phyloP scores from a whole-genome alignment of 2,797 vertebrate genomes.

The Diceros bicornis region DNA sequence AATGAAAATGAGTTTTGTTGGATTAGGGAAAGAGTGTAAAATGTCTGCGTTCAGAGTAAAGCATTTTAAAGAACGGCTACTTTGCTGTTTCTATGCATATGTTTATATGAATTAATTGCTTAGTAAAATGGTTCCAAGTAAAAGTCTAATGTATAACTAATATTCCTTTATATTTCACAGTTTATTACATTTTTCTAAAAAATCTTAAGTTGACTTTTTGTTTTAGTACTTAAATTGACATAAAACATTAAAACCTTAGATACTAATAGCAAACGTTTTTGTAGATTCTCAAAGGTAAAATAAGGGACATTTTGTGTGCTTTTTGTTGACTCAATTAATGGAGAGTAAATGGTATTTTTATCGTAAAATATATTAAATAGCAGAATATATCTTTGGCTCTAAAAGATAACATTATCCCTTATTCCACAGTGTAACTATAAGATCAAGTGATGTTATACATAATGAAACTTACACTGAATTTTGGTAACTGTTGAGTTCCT shows the following conservation, averaged over 20 bases:
- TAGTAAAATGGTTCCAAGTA: neutral
- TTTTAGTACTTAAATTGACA: neutral
- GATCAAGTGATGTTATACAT: neutral
- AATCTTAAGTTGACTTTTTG: neutral
- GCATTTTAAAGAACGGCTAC: neutral
- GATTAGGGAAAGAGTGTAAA: neutral
- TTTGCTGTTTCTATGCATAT: neutral
- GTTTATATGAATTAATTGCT: neutral
- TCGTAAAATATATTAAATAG: neutral
- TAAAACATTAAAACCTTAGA: neutral
- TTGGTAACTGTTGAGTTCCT: neutral
- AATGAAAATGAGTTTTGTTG: neutral
- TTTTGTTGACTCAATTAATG: neutral
- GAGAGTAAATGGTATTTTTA: neutral
- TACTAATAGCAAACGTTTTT: neutral
- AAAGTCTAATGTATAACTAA: neutral
- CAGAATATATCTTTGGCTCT: neutral
- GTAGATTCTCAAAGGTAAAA: neutral
- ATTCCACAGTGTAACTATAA: neutral
- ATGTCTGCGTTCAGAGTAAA: neutral
- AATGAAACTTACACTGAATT: neutral
- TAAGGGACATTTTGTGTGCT: neutral
- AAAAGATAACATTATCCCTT: neutral
- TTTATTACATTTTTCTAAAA: neutral
- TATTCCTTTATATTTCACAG: neutral